Evolutionary conservation across 2,113 vertebrate genomes (phyloP), one percentile per base, ranked within the genome.

Genomic region (Motacilla tschutschensis): DNA sequence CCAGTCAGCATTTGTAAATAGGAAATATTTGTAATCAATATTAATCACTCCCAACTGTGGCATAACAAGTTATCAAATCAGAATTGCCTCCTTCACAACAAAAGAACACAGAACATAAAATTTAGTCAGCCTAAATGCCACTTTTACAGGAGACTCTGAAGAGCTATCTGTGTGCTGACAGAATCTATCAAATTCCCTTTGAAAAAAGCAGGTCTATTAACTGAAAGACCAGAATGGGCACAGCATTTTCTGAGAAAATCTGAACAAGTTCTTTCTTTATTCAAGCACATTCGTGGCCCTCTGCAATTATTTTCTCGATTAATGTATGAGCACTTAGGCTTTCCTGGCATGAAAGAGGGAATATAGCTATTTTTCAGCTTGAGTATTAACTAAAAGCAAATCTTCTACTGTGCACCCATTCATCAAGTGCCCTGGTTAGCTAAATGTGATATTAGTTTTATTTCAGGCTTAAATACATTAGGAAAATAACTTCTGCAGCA

Each of bases 401-500:
- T 91, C 76, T 83, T 64, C 60, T 81, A n/a, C 71, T 53, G 6
- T 40, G 38, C n/a, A 54, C 8, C 62, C 28, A 43, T 64, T 76
- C 58, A 58, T 69, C 62, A 65, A 80, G 55, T 0, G 2, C 43
- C 50, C 38, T 36, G 31, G 21, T 58, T 73, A 76, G 46, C 81
- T 75, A 55, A 86, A 73, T n/a, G 35, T 25, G 24, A 19, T 50
- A 76, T 1, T 51, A 44, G 35, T 31, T 92, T 78, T 79, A 62
- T 62, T 91, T 64, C 85, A 78, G 74, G 73, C 67, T 88, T 88
- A 79, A 91, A 47, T n/a, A 62, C 67, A 51, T 72, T 50, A 91
- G 63, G 47, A 83, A 72, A 88, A 79, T 40, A 83, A 76, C 35
- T 84, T 73, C 46, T 47, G 40, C 21, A 76, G 50, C 66, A 86